These are phyloP conservation scores for Gila robusta DNA, from an alignment of 2,797 vertebrate genomes.

Conservation along the genomic window DNA sequence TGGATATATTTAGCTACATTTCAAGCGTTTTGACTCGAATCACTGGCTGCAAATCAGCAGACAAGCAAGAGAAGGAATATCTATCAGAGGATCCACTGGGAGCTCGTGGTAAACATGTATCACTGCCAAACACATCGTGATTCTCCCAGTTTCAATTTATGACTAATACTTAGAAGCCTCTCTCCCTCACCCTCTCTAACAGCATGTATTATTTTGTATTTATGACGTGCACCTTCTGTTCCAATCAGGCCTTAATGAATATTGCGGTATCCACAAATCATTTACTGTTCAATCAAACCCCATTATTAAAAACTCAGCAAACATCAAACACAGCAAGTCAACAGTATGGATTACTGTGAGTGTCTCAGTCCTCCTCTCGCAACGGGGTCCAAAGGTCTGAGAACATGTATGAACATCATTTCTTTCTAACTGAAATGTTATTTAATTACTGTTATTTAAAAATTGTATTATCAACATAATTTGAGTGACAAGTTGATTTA, in stretches of 20 bases:
- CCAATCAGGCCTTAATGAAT: neutral
- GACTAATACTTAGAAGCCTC: neutral
- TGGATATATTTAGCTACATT: neutral
- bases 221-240: neutral
- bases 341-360: neutral
- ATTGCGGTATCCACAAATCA: neutral
- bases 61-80: neutral
- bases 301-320: neutral
- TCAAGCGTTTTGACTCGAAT: neutral
- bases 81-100: neutral
- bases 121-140: neutral
- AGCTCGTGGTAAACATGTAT: slow-evolving; percentile 13
- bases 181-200: neutral
- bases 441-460: neutral
- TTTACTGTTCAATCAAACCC: neutral
- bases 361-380: neutral
- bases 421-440: neutral
- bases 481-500: neutral
- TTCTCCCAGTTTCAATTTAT: slow-evolving; percentile 24
- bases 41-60: neutral
- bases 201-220: neutral
- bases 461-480: neutral
- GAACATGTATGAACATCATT: neutral
- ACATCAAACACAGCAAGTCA: neutral
- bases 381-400: neutral